Conservation (phyloP, 1,140 invertebrate species). For the Kradibia gibbosae region DNA sequence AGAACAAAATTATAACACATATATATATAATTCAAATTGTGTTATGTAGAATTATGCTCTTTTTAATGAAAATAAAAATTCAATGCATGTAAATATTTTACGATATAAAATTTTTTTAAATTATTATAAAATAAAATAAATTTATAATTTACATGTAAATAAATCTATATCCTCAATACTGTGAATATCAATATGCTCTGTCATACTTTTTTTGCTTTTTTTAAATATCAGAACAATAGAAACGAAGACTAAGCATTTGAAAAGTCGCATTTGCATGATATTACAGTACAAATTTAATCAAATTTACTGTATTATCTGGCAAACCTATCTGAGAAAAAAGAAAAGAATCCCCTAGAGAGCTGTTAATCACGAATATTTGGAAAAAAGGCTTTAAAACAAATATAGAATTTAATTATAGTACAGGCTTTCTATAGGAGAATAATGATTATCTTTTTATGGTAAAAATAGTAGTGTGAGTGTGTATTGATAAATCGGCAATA, state of each 20-base stretch:
- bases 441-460: constrained; percentile 34
- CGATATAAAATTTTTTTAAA: too few relatives aligned
- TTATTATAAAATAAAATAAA: too few relatives aligned
- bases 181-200: too few relatives aligned
- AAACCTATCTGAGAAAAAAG: neutral
- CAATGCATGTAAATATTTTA: neutral
- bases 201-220: neutral
- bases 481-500: constrained; percentile 36
- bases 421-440: neutral
- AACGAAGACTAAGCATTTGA: neutral
- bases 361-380: neutral
- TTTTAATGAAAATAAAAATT: neutral
- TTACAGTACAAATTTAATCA: neutral
- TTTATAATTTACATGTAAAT: too few relatives aligned
- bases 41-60: neutral
- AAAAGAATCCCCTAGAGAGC: neutral
- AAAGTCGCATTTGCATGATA: neutral
- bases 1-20: neutral
- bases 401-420: constrained; percentile 30
- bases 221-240: neutral
- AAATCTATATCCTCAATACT: too few relatives aligned
- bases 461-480: neutral
- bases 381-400: neutral
- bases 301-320: neutral
- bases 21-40: neutral